These are phyloP conservation scores for Epistrophe grossulariae DNA, from an alignment of 2,888 invertebrate species.

Conservation along the genomic window DNA sequence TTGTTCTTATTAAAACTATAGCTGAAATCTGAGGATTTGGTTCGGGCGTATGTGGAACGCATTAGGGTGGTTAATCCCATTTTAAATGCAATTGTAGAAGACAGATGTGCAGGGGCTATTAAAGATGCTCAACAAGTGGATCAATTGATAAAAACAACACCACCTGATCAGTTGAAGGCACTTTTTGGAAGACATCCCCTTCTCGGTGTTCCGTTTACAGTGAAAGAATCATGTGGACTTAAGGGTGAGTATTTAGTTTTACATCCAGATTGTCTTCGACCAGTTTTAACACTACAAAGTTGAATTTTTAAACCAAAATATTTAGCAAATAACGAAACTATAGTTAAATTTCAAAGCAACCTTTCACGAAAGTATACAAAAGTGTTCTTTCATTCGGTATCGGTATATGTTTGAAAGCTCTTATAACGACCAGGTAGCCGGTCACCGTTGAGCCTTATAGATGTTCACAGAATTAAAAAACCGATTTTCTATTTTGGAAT, in stretches of 20 bases:
- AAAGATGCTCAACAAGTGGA: conserved; percentile 87
- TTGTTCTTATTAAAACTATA: conserved; percentile 78
- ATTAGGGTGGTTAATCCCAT: conserved; percentile 87
- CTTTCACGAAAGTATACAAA: too few species aligned
- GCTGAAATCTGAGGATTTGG: conserved; percentile 87
- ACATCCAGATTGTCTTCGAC: neutral
- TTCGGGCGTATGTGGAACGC: conserved; percentile 87
- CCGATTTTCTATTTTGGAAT: too few species aligned
- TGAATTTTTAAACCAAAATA: too few species aligned
- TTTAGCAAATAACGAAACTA: too few species aligned
- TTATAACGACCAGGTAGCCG: too few species aligned
- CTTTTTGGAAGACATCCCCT: conserved; percentile 86
- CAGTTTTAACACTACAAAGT: too few species aligned
- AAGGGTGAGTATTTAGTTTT: conserved; percentile 85
- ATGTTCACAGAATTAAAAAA: too few species aligned
- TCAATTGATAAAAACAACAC: conserved; percentile 78
- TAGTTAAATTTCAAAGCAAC: too few species aligned
- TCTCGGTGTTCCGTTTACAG: conserved; percentile 92
- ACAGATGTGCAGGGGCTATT: conserved; percentile 87
- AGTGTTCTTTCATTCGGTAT: too few species aligned
- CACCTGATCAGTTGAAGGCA: conserved; percentile 64
- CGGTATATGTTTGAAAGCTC: too few species aligned
- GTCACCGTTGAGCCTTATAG: too few species aligned
- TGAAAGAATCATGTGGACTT: conserved; percentile 91
- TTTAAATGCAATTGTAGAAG: conserved; percentile 89